A percentile compares a stretch with the other conserved stretches of the same genome.
Evolutionary conservation across 2,888 invertebrate species (phyloP).

Genomic region (Callimorpha dominula): DNA sequence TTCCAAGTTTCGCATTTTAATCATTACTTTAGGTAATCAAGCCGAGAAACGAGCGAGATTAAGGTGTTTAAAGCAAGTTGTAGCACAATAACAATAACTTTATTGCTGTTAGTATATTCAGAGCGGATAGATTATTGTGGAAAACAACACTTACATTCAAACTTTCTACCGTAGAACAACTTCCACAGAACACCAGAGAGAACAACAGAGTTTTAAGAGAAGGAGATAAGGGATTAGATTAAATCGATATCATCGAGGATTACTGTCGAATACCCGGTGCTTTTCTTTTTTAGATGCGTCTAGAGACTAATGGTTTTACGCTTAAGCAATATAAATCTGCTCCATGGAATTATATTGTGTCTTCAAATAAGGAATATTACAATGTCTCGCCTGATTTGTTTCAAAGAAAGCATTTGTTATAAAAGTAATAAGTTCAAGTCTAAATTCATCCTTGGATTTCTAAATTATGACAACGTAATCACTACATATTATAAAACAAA

Average conservation of each 20-base stretch:
- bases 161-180: conserved; percentile 28
- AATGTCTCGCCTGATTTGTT: background rate
- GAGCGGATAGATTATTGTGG: conserved; percentile 18
- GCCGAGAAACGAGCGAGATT: conserved; percentile 23
- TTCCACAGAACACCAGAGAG: too few species aligned
- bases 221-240: conserved; percentile 19
- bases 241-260: conserved; percentile 21
- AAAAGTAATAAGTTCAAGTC: background rate
- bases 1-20: conserved; percentile 34
- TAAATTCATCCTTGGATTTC: background rate
- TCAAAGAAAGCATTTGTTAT: background rate
- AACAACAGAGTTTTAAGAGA: conserved; percentile 14
- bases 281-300: conserved; percentile 14
- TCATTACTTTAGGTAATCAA: conserved; percentile 29
- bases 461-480: background rate
- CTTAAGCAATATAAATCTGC: conserved; percentile 11
- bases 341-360: conserved; percentile 8
- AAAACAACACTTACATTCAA: conserved; percentile 36
- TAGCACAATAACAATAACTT: conserved; percentile 38
- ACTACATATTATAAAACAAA: too few species aligned
- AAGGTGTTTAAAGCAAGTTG: conserved; percentile 34
- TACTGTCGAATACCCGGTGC: conserved; percentile 11
- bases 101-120: conserved; percentile 17
- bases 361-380: background rate
- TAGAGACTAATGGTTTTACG: conserved; percentile 18